Evolutionary conservation across 1,140 invertebrate genomes (phyloP).

Genomic region (Gryllus bimaculatus): DNA sequence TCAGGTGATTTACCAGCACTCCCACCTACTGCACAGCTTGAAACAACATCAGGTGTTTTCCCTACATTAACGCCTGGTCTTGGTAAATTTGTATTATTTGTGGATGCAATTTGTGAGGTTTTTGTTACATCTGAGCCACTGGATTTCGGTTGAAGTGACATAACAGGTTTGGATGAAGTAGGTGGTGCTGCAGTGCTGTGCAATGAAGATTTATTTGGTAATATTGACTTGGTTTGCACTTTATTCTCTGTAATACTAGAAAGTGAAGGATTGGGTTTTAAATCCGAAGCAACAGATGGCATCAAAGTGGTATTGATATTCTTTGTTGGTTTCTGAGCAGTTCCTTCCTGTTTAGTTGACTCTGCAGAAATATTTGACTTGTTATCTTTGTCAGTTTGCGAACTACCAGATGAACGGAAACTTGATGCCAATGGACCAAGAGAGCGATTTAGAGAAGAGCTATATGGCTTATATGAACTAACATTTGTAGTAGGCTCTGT

Average conservation of each 20-base stretch:
- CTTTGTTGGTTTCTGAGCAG: neutral
- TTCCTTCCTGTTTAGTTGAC: neutral
- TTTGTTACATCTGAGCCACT: neutral
- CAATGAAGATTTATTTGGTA: slow-evolving; percentile 1
- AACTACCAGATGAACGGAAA: slow-evolving; percentile 20
- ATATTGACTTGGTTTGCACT: neutral
- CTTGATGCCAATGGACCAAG: slow-evolving; percentile 30
- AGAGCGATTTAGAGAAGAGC: slow-evolving; percentile 29
- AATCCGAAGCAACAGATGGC: neutral
- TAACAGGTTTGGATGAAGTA: neutral
- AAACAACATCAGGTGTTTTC: slow-evolving; percentile 46
- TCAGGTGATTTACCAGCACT: slow-evolving; percentile 40
- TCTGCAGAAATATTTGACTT: neutral
- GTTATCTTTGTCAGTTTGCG: neutral
- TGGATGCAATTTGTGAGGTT: neutral
- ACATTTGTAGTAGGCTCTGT: slow-evolving; percentile 22
- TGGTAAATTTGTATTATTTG: slow-evolving; percentile 2
- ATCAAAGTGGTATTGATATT: neutral
- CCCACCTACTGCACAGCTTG: slow-evolving; percentile 41
- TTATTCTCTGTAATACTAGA: neutral
- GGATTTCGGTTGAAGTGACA: neutral
- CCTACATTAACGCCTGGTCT: neutral
- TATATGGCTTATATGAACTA: slow-evolving; percentile 30
- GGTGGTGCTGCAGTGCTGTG: neutral
- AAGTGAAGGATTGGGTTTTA: neutral